Conservation (phyloP, 2,797 vertebrate species). For the Lagorchestes hirsutus region DNA sequence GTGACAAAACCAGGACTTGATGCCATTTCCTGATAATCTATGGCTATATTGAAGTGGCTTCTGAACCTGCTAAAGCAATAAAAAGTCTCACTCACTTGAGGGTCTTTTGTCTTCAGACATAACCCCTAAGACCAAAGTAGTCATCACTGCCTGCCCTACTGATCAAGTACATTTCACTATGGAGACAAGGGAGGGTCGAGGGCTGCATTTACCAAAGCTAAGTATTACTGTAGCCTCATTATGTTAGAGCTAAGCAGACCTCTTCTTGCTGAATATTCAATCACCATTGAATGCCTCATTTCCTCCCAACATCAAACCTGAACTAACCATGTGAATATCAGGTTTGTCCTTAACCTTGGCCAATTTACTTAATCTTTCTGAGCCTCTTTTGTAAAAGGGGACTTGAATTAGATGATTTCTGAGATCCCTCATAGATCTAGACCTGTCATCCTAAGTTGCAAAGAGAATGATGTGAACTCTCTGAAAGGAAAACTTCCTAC, state of each 20-base stretch:
- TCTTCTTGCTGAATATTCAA: not conserved
- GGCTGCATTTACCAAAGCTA: not conserved
- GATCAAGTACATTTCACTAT: not conserved
- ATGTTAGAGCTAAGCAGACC: not conserved
- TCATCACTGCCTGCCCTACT: not conserved
- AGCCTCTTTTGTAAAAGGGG: not conserved
- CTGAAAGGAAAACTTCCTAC: not conserved
- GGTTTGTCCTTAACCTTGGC: not conserved
- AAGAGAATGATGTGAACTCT: not conserved
- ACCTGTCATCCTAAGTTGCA: not conserved
- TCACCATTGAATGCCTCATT: not conserved
- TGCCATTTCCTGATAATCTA: not conserved
- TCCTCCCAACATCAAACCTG: not conserved
- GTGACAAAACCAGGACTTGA: not conserved
- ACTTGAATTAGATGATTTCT: not conserved
- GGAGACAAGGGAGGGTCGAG: rapidly evolving
- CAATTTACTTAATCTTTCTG: not conserved
- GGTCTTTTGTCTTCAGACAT: not conserved
- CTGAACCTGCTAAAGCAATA: not conserved
- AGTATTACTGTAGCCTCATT: not conserved
- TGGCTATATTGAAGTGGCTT: not conserved
- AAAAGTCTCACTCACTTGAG: not conserved
- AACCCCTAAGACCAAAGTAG: not conserved
- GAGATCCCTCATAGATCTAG: not conserved
- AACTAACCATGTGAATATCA: not conserved